Evolutionary conservation across 2,888 invertebrate genomes (phyloP).

Genomic region (Bimastos eiseni): DNA sequence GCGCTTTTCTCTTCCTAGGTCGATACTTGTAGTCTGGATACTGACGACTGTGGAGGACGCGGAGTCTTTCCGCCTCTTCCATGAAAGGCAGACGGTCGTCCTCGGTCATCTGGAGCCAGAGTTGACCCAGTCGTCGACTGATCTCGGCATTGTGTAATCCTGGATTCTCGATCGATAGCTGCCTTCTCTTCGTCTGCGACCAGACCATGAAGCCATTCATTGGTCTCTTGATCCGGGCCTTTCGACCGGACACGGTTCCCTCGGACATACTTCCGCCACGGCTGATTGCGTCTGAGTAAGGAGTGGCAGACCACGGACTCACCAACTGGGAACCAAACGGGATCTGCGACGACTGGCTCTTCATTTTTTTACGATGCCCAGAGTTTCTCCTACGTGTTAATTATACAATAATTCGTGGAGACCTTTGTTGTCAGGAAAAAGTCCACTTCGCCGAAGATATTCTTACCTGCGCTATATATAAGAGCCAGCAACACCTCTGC

Average conservation of each 20-base stretch:
- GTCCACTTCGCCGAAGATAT: neutral
- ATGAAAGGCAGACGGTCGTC: slow-evolving; percentile 82
- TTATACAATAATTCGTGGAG: neutral
- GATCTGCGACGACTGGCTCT: neutral
- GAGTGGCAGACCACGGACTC: slow-evolving; percentile 86
- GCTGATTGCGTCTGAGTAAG: slow-evolving; percentile 92
- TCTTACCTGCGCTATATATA: too few species aligned
- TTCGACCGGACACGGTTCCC: slow-evolving; percentile 66
- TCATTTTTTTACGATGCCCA: neutral
- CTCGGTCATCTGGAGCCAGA: slow-evolving; percentile 66
- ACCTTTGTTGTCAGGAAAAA: neutral
- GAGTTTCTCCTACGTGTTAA: neutral
- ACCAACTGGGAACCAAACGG: slow-evolving; percentile 87
- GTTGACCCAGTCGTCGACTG: slow-evolving; percentile 71
- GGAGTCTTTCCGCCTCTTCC: slow-evolving; percentile 86
- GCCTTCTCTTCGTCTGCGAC: slow-evolving; percentile 91
- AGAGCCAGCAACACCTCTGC: neutral
- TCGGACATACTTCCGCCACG: slow-evolving; percentile 71
- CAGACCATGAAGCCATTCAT: slow-evolving; percentile 99
- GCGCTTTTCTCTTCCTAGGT: slow-evolving; percentile 79
- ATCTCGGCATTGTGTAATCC: slow-evolving; percentile 99
- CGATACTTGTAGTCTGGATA: slow-evolving; percentile 96
- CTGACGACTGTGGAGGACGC: slow-evolving; percentile 88
- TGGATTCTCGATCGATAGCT: slow-evolving; percentile 75
- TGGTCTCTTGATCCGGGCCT: slow-evolving; percentile 95